Conservation (phyloP, 2,113 vertebrate species). For the Eurypyga helias region DNA sequence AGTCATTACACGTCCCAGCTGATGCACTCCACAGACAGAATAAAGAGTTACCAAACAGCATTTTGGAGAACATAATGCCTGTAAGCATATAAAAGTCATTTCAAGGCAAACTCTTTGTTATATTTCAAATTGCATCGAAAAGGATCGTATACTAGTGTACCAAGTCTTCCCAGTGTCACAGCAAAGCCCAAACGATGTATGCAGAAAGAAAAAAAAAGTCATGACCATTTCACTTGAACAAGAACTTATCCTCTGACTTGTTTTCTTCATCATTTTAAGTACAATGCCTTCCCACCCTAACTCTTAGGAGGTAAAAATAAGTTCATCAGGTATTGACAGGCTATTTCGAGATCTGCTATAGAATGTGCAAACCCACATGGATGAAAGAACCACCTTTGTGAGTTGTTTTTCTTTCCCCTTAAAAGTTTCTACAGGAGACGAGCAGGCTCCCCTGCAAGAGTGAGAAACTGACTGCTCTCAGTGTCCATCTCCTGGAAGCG, state of each 20-base stretch:
- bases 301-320: neutral
- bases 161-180: neutral
- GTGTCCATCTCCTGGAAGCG: neutral
- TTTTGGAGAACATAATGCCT: neutral
- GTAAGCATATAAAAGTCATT: neutral
- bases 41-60: neutral
- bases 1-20: neutral
- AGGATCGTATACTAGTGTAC: neutral
- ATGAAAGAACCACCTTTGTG: neutral
- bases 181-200: neutral
- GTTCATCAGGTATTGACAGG: neutral
- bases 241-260: neutral
- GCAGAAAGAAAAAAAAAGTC: neutral
- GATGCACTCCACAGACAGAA: neutral
- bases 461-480: neutral
- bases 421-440: neutral
- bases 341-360: neutral
- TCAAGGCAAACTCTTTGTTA: neutral
- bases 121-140: neutral
- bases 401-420: neutral
- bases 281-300: neutral
- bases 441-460: neutral
- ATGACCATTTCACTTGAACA: neutral
- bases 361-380: neutral
- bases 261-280: neutral